Evolutionary conservation across 1,140 invertebrate species (phyloP), one percentile per base, ranked within the genome.

Genomic region (Drosophila murphyi): DNA sequence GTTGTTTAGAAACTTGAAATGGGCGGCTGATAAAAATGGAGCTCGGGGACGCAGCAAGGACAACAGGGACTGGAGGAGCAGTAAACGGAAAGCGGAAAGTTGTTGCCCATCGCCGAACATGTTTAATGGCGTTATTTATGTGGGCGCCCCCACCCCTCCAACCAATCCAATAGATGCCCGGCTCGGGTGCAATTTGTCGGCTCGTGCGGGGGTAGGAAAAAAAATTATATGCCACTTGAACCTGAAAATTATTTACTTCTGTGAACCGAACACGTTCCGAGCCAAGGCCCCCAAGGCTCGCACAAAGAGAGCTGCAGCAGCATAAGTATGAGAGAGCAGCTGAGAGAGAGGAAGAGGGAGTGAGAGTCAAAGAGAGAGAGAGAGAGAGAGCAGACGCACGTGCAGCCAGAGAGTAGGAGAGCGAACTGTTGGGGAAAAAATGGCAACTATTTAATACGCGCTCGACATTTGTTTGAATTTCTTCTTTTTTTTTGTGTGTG

Each of bases 81-180:
- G 20, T 20, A 20, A 20, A 45, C 8, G 28, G 39, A 45, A 41
- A 20, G 8, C 28, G 12, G 59, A 43, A 70, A 61, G 52, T 75
- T 73, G 71, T 54, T 62, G 61, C 60, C 57, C 76, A 64, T 72
- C 72, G 73, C 61, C 83, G 83, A 87, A 87, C 83, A 87, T 87
- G 83, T 88, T 87, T 87, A 88, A 87, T 87, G 80, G 83, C 80
- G 83, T 87, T 87, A 87, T 87, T 87, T 87, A 87, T 87, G 85
- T 81, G 76, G 83, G 83, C 32, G 34, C 35, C 2, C 7, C 7
- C 37, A 4, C 41, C 1, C 29, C 29, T 41, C 1, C 29, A 7
- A 8, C 1, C 43, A 60, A 48, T 43, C 57, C 48, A 48, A 63
- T 45, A 69, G 56, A 60, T 4, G 5, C 29, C 29, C 8, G 67